Evolutionary conservation across 2,888 invertebrate genomes (phyloP).

Genomic region (Calameuta filiformis): DNA sequence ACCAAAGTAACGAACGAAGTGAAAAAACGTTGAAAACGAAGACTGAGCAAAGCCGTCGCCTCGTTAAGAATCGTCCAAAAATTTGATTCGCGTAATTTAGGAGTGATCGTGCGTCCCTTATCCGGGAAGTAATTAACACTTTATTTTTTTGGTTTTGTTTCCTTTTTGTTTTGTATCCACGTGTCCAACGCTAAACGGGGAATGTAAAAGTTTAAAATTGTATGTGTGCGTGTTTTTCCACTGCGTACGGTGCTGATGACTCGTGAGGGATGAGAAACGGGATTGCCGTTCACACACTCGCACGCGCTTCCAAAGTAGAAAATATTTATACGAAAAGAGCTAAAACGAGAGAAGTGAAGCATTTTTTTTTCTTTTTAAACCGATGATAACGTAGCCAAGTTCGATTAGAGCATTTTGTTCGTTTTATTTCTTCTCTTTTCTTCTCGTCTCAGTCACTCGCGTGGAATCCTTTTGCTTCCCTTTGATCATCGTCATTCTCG

Average conservation of each 20-base stretch:
- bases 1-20: not conserved
- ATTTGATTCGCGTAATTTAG: not conserved
- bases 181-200: not conserved
- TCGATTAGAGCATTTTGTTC: not conserved
- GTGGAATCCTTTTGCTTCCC: not conserved
- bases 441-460: not conserved
- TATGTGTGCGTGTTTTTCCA: not conserved
- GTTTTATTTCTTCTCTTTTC: not conserved
- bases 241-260: not conserved
- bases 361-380: not conserved
- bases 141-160: conserved; percentile 10
- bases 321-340: conserved; percentile 20
- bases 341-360: not conserved
- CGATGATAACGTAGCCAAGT: not conserved
- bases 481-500: not conserved
- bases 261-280: not conserved
- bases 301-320: conserved; percentile 13
- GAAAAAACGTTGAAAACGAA: not conserved
- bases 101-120: not conserved
- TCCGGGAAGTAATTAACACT: not conserved
- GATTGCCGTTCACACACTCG: not conserved
- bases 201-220: not conserved
- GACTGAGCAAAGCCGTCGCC: not conserved
- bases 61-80: not conserved
- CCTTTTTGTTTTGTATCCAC: not conserved